phyloP scores from a whole-genome alignment of 2,797 vertebrate species.

The Malacoraja senta region DNA sequence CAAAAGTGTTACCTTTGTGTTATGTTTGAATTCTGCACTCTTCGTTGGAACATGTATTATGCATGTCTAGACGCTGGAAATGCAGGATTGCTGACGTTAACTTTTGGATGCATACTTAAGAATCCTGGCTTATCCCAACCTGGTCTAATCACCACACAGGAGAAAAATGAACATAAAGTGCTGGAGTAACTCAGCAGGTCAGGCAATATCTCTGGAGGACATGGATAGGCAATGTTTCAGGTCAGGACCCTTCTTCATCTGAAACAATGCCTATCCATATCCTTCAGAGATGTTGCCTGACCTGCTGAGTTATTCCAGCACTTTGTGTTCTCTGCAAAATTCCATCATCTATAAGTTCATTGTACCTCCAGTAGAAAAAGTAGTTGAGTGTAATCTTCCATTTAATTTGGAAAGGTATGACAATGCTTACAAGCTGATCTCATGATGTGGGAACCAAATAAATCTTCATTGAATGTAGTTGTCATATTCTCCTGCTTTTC shows the following conservation, averaged over 20 bases:
- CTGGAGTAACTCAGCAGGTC: too few relatives aligned
- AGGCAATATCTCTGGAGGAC: too few relatives aligned
- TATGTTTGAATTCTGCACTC: background rate
- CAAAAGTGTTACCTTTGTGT: background rate
- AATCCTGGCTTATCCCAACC: too few relatives aligned
- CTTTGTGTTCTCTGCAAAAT: too few relatives aligned
- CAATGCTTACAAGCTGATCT: background rate
- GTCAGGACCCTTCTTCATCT: too few relatives aligned
- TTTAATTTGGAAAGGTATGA: background rate
- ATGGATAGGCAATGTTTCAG: too few relatives aligned
- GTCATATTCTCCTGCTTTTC: background rate
- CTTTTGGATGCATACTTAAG: background rate
- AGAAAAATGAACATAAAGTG: too few relatives aligned
- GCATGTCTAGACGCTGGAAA: background rate
- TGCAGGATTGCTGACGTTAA: background rate
- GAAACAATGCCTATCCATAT: too few relatives aligned
- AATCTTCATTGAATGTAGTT: background rate
- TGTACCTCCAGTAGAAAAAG: background rate
- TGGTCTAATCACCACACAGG: too few relatives aligned
- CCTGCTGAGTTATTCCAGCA: too few relatives aligned
- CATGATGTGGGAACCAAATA: background rate
- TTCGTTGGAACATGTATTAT: background rate
- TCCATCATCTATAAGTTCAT: too few relatives aligned
- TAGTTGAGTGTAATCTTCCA: background rate
- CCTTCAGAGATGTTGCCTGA: too few relatives aligned